Percentiles rank a stretch among this genome's conserved stretches.
Evolutionary conservation across 2,888 invertebrate genomes (phyloP).

Genomic region (Protonemura montana): DNA sequence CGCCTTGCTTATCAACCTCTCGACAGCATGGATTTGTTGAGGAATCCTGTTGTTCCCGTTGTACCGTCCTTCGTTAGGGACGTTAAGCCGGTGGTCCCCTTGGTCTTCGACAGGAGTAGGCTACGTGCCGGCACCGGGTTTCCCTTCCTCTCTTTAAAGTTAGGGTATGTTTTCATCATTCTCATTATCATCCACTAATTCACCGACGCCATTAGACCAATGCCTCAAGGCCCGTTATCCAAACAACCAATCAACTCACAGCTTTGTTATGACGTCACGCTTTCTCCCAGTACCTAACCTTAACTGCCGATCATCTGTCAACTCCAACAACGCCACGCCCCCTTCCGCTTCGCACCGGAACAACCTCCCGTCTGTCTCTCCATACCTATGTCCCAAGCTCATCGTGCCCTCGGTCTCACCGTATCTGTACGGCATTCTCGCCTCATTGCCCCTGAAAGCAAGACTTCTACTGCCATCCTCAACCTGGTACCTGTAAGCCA

Average conservation of each 20-base stretch:
- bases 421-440: background rate
- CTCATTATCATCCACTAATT: no score
- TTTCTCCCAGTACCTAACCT: slow-evolving; percentile 46
- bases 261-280: slow-evolving; percentile 49
- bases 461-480: slow-evolving; percentile 18
- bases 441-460: background rate
- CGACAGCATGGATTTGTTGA: no score
- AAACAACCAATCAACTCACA: slow-evolving; percentile 37
- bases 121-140: no score
- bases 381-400: background rate
- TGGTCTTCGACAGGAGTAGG: no score
- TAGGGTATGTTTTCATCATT: no score
- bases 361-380: background rate
- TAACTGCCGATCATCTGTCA: slow-evolving; percentile 48
- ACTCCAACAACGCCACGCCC: slow-evolving; percentile 46
- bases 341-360: background rate
- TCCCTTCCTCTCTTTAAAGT: no score
- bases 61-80: no score
- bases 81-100: no score
- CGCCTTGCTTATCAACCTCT: no score
- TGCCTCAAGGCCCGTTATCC: no score
- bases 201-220: no score
- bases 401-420: background rate
- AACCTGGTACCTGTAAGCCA: slow-evolving; percentile 2
- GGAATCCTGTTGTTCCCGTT: no score